Evolutionary conservation across 2,113 vertebrate genomes (phyloP), one percentile per base, ranked within the genome.

Genomic region (Elachura formosa): DNA sequence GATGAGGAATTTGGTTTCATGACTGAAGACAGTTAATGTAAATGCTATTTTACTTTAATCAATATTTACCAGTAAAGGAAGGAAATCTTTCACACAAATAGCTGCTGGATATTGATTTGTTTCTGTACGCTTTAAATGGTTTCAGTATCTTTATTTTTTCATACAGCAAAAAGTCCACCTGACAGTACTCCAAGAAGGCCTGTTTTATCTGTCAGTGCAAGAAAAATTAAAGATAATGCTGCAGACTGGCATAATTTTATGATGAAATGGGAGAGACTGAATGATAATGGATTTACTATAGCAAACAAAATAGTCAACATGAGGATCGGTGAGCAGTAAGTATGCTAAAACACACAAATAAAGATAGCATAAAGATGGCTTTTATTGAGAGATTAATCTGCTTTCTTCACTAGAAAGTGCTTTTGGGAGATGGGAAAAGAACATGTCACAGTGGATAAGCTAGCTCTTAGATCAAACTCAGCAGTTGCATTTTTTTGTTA

Each of bases 181-280:
- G 87, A 92, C 25, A 36, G 78, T 52, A 97, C 98, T 23, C 97
- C 98, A 58, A 98, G 98, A 94, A 98, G 98, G 91, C 96, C 98
- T 31, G 97, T 98, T 20, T 95, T 99, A 51, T 98, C 98, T 43
- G 98, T 98, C 97, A 99, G 98, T 79, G 98, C 98, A 16, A 98
- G 99, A 76, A 99, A 99, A 97, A 95, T 99, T 84, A 99, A 98
- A 97, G 99, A 99, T 96, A 99, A 99, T 40, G 98, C 98, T 7
- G 99, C 99, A 0, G 99, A 99, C 71, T 99, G 99, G 99, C 99
- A 99, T 91, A 99, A 99, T 96, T 97, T 99, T 91, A 98, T 99
- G 77, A 94, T 98, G 91, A 98, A 98, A 87, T 99, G 99, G 99
- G 98, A 99, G 43, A 96, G 88, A 20, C 97, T 99, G 56, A 99